phyloP scores from a whole-genome alignment of 2,797 vertebrate genomes.

The Nannoperca australis region DNA sequence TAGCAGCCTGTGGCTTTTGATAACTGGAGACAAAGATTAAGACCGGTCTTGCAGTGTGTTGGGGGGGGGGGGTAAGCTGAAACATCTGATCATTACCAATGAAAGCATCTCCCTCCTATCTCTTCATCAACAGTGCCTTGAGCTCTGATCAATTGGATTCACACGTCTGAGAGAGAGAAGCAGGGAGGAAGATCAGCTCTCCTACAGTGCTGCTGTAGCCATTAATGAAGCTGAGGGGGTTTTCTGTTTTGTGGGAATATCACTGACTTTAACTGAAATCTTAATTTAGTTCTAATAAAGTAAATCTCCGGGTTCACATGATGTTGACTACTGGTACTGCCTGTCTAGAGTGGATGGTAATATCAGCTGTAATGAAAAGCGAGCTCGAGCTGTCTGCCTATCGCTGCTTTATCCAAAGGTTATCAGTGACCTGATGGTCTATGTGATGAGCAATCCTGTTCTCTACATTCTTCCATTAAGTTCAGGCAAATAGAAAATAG shows the following conservation, averaged over 20 bases:
- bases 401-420: constrained; percentile 48
- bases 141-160: constrained; percentile 29
- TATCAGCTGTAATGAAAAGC: constrained; percentile 63
- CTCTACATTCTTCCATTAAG: constrained; percentile 39
- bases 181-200: background rate
- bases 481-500: constrained; percentile 41
- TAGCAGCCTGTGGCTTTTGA: constrained; percentile 51
- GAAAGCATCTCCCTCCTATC: constrained; percentile 19
- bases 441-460: constrained; percentile 48
- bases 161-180: constrained; percentile 10
- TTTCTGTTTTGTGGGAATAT: constrained; percentile 11
- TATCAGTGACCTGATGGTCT: constrained; percentile 50
- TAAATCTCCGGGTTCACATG: constrained; percentile 43
- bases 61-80: constrained; percentile 25
- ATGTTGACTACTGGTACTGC: constrained; percentile 32
- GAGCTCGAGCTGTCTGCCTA: constrained; percentile 34
- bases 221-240: constrained; percentile 6
- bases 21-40: constrained; percentile 65
- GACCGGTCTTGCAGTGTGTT: constrained; percentile 48
- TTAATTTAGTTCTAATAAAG: constrained; percentile 27
- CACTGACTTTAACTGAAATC: constrained; percentile 10
- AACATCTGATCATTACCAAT: constrained; percentile 62
- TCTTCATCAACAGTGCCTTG: background rate
- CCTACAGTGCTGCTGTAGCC: background rate
- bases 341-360: constrained; percentile 33